phyloP scores from a whole-genome alignment of 1,140 invertebrate species.

The Trachelipus rathkii region DNA sequence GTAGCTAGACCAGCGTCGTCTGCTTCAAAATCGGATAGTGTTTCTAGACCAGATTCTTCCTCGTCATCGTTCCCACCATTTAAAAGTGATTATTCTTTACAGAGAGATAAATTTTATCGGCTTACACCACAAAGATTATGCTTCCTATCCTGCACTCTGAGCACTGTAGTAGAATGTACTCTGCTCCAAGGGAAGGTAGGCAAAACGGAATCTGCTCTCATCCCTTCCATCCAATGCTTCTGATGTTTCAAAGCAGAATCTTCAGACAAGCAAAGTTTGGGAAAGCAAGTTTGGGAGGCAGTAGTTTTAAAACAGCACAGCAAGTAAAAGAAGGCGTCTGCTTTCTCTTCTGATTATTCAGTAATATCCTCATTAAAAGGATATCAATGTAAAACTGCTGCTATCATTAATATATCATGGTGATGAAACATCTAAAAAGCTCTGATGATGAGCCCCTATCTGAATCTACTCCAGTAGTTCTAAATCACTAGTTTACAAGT shows the following conservation, averaged over 20 bases:
- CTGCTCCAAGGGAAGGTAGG: constrained; percentile 50
- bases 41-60: constrained; percentile 47
- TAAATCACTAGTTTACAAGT: not conserved
- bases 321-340: constrained; percentile 34
- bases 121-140: constrained; percentile 47
- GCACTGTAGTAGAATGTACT: constrained; percentile 48
- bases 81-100: constrained; percentile 47
- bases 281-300: constrained; percentile 28
- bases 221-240: constrained; percentile 49
- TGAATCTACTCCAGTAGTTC: not conserved
- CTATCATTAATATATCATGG: constrained; percentile 36
- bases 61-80: constrained; percentile 44
- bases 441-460: not conserved
- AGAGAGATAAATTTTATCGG: constrained; percentile 43
- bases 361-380: constrained; percentile 39
- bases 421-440: constrained; percentile 28
- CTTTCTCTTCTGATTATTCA: constrained; percentile 37
- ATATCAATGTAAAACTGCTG: constrained; percentile 43
- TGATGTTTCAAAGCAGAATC: constrained; percentile 50
- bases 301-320: constrained; percentile 30
- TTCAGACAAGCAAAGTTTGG: constrained; percentile 45
- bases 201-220: constrained; percentile 50
- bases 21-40: constrained; percentile 48
- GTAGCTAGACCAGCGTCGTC: constrained; percentile 48
- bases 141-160: constrained; percentile 46